Evolutionary conservation across 2,888 invertebrate species (phyloP).

Genomic region (Eupithecia vulgata): DNA sequence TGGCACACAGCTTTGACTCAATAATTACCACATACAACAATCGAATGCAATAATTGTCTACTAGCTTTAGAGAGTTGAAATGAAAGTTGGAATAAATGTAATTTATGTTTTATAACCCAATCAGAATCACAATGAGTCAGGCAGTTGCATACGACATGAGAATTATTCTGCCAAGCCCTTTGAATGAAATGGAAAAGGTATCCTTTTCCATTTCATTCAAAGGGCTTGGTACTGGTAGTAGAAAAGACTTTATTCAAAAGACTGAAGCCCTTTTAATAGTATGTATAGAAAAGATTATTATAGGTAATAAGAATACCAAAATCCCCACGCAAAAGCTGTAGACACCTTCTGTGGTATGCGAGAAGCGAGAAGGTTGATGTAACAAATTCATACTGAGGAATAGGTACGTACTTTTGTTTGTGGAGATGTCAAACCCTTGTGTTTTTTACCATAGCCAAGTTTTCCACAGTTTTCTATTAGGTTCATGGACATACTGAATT

Average conservation of each 20-base stretch:
- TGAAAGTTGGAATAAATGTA: not conserved
- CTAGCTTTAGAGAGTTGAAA: not conserved
- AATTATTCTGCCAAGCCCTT: not conserved
- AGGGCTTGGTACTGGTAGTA: too few species aligned
- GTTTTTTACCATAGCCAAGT: conserved; percentile 13
- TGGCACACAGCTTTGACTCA: not conserved
- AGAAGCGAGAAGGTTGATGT: not conserved
- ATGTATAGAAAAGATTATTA: not conserved
- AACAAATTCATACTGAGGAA: not conserved
- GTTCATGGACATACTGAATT: conserved; percentile 27
- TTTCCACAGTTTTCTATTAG: not conserved
- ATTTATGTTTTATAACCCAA: not conserved
- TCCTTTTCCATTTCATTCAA: too few species aligned
- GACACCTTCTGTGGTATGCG: not conserved
- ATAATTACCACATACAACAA: not conserved
- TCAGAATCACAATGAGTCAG: conserved; percentile 4
- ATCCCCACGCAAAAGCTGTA: not conserved
- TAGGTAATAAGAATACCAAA: not conserved
- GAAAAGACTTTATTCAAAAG: not conserved
- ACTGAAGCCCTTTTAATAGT: not conserved
- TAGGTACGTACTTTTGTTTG: not conserved
- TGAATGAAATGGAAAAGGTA: not conserved
- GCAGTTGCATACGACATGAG: not conserved
- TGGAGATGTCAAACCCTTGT: not conserved
- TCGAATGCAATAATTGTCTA: not conserved